Base-by-base conservation (phyloP, 2,888 invertebrate genomes). In the Meteorus colon region DNA sequence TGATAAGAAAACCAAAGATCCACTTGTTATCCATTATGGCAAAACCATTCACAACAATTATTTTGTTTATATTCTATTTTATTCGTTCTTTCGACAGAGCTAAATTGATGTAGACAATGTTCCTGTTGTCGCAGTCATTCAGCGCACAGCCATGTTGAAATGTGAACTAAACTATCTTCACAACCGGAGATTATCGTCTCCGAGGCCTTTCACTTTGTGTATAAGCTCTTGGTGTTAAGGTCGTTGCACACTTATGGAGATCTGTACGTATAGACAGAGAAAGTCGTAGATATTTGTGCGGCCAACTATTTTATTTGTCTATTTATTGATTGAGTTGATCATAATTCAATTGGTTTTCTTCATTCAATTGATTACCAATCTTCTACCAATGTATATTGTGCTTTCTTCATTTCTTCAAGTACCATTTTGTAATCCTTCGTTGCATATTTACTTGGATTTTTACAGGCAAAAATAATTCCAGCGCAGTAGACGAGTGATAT, bases 401-500 rank as follows among this genome's bases (percentile, higher is more conserved):
- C 10, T 51, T 27, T 71, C 19, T 59, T 62, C 60, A 14, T 70
- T 29, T 77, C 78, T 48, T 78, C 75, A 62, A 79, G 77, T 19
- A 82, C 75, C 74, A 79, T 79, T 5, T 74, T 77, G 59, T 83
- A 82, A 48, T 82, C 80, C 69, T 89, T 89, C 27, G 83, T 84
- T 82, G 89, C 89, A 82, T 91, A 91, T 68, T 86, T 89, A 65
- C 89, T 82, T 37, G 89, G 88, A 80, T 90, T 88, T 76, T 87
- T 90, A 86, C 90, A 93, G 27, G 91, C 90, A n/a, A 92, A 88
- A 75, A 91, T 85, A 68, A 93, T 85, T 24, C 93, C 93, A 66
- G 90, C 91, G 78, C 92, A 92, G 82, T 93, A 93, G 82, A 92
- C 92, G 66, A 91, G 90, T 27, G 91, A 90, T 19, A 92, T 91